Evolutionary conservation across 35 echinoderm and acorn worm genomes (phyloP).

Genomic region (Apostichopus japonicus): DNA sequence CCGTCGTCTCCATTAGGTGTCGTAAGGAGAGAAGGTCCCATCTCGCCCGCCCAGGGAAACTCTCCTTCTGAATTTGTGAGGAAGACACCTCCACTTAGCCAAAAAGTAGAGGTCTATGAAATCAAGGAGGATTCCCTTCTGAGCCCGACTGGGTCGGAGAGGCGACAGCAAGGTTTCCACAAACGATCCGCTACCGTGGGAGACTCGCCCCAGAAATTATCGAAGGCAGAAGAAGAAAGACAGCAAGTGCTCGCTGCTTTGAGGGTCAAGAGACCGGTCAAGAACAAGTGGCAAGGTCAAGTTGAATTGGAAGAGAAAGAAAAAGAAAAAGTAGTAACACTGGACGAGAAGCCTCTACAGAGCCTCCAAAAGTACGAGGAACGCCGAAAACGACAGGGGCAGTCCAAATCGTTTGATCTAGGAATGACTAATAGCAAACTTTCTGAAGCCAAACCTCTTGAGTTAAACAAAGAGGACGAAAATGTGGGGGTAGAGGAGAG

Average conservation of each 20-base stretch:
- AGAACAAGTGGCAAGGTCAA: constrained; percentile 43
- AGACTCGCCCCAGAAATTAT: not conserved
- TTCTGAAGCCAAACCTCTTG: not conserved
- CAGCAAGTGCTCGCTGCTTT: constrained; percentile 26
- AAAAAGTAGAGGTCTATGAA: constrained; percentile 41
- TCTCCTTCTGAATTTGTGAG: not conserved
- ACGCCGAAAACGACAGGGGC: not conserved
- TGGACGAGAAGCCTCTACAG: not conserved
- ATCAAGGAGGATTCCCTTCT: constrained; percentile 5
- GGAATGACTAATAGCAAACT: not conserved
- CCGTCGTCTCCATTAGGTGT: not conserved
- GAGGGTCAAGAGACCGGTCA: constrained; percentile 29
- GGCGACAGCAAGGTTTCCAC: not conserved
- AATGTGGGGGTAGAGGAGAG: not conserved
- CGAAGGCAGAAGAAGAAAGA: constrained; percentile 25
- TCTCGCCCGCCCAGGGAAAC: not conserved
- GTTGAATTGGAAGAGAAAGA: constrained; percentile 53
- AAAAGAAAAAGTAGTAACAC: not conserved
- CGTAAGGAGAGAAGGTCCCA: not conserved
- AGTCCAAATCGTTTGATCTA: constrained; percentile 36
- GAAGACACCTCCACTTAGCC: constrained; percentile 39
- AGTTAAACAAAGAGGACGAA: not conserved
- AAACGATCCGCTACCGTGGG: constrained; percentile 5
- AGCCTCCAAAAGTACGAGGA: constrained; percentile 29
- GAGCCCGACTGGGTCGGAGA: not conserved